phyloP scores from a whole-genome alignment of 2,113 vertebrate genomes.

The Nothobranchius furzeri region DNA sequence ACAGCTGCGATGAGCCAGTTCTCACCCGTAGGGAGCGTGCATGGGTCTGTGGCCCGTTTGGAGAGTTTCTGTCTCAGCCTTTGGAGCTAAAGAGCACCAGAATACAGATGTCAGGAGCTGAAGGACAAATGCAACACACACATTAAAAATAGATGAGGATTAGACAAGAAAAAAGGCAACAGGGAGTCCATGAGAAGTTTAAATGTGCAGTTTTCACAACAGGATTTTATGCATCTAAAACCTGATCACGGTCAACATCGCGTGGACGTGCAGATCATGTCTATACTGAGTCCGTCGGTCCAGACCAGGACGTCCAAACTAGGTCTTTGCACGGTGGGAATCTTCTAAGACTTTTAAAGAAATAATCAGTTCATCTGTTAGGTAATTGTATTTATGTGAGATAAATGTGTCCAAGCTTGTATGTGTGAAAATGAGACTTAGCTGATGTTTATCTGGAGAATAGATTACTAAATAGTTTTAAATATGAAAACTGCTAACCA shows the following conservation, averaged over 20 bases:
- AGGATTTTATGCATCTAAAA: background rate
- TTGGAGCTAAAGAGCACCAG: constrained; percentile 30
- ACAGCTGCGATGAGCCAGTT: constrained; percentile 68
- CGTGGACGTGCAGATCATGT: too few relatives aligned
- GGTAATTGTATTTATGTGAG: too few relatives aligned
- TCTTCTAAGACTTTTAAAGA: background rate
- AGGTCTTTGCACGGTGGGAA: too few relatives aligned
- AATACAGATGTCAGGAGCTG: constrained; percentile 16
- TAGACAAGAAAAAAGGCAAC: background rate
- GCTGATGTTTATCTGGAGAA: too few relatives aligned
- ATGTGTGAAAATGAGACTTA: too few relatives aligned
- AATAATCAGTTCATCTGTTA: background rate
- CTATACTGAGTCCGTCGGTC: too few relatives aligned
- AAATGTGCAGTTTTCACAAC: background rate
- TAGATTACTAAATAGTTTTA: too few relatives aligned
- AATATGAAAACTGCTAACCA: too few relatives aligned
- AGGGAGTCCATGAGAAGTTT: background rate
- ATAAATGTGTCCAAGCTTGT: too few relatives aligned
- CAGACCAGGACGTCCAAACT: too few relatives aligned
- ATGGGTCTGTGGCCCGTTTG: constrained; percentile 14
- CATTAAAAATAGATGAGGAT: constrained; percentile 2
- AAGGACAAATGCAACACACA: constrained; percentile 8
- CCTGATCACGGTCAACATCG: too few relatives aligned
- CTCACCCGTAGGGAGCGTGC: constrained; percentile 36
- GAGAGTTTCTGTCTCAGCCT: constrained; percentile 28